Percentiles rank a stretch among this genome's conserved stretches.
phyloP scores from a whole-genome alignment of 2,797 vertebrate species.

The Antrozous pallidus region DNA sequence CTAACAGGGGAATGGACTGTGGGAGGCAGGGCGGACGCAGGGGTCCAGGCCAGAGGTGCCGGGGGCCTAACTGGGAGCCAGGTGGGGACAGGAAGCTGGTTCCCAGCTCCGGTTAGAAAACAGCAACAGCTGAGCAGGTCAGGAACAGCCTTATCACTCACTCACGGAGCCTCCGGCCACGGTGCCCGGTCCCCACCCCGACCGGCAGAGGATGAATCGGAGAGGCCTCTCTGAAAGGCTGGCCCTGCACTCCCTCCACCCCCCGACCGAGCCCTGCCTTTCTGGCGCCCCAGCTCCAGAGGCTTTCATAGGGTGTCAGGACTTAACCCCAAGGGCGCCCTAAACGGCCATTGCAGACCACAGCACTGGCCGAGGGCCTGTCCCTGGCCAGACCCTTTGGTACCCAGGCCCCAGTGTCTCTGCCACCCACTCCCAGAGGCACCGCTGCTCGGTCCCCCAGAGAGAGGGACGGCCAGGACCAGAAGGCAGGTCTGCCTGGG shows the following conservation, averaged over 20 bases:
- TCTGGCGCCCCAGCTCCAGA: neutral
- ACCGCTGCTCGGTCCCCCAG: neutral
- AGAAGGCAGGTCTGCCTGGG: neutral
- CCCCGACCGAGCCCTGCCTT: neutral
- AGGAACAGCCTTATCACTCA: no score
- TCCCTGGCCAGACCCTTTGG: neutral
- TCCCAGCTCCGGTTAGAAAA: neutral
- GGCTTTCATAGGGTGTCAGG: fast-evolving
- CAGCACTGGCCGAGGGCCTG: neutral
- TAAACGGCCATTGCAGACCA: neutral
- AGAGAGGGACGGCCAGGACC: neutral
- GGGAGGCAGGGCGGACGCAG: fast-evolving
- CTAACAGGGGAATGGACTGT: neutral
- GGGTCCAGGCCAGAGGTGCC: neutral
- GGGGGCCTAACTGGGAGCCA: neutral
- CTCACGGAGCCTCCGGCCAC: neutral
- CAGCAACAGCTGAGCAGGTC: neutral
- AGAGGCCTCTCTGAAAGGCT: neutral
- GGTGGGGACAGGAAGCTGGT: neutral
- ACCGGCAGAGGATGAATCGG: neutral
- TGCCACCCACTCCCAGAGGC: neutral
- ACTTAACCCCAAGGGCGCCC: neutral
- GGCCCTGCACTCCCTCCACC: neutral
- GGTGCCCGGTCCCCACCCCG: neutral
- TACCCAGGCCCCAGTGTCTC: neutral